These are phyloP conservation scores for Parasteatoda lunata DNA, from an alignment of 2,888 invertebrate species.

Conservation along the genomic window DNA sequence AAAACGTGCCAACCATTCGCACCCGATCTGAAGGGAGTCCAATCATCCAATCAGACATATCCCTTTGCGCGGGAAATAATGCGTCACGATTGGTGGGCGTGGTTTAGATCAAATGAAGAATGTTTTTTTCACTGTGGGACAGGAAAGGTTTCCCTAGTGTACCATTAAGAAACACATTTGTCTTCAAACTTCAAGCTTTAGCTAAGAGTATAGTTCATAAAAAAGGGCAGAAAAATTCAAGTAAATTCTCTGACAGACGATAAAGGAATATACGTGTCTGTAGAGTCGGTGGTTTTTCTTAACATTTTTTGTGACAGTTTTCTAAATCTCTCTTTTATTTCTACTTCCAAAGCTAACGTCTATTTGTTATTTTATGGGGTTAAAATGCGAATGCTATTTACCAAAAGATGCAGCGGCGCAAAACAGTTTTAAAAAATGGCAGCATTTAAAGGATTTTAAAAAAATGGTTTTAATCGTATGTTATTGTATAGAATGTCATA, in stretches of 20 bases:
- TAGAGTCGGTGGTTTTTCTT: constrained; percentile 22
- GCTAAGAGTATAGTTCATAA: constrained; percentile 10
- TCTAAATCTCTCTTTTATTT: constrained; percentile 24
- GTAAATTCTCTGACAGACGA: constrained; percentile 40
- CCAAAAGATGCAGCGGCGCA: too few relatives aligned
- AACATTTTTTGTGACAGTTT: constrained; percentile 25
- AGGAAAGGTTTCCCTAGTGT: constrained; percentile 41
- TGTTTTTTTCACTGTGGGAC: constrained; percentile 52
- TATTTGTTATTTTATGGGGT: too few relatives aligned
- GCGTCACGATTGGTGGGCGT: constrained; percentile 56
- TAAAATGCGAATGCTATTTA: too few relatives aligned
- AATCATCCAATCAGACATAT: constrained; percentile 53
- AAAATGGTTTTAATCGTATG: too few relatives aligned
- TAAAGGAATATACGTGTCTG: constrained; percentile 52
- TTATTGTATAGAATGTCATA: too few relatives aligned
- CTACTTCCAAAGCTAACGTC: background rate
- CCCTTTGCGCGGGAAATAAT: constrained; percentile 57
- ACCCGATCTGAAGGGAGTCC: constrained; percentile 18
- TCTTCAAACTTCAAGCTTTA: constrained; percentile 39
- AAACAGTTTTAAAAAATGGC: too few relatives aligned
- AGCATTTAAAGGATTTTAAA: too few relatives aligned
- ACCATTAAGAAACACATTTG: constrained; percentile 63
- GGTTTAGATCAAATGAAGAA: constrained; percentile 48
- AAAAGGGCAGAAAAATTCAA: background rate
- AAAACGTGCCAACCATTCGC: constrained; percentile 46